Conservation (phyloP, 2,797 vertebrate species). For the Acipenser transmontanus region DNA sequence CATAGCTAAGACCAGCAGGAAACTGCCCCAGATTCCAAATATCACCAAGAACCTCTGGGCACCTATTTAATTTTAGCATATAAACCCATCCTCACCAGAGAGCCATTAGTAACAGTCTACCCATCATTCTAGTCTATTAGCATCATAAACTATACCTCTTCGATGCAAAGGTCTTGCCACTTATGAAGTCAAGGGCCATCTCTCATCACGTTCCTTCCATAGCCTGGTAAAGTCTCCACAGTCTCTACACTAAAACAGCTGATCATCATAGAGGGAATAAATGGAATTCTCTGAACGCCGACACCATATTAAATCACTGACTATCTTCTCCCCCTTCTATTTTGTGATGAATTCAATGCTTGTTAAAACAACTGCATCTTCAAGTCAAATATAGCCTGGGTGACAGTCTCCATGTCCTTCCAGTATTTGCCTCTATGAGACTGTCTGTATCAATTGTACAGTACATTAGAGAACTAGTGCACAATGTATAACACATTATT, state of each 20-base stretch:
- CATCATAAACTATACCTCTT: constrained; percentile 10
- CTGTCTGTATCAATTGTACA: no score
- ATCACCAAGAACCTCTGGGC: constrained; percentile 11
- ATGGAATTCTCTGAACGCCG: not conserved
- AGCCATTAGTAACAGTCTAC: constrained; percentile 6
- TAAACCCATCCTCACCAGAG: constrained; percentile 2
- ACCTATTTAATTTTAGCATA: constrained; percentile 14
- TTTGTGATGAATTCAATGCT: no score
- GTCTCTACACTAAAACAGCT: not conserved
- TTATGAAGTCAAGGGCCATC: constrained; percentile 10
- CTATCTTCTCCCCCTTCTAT: not conserved
- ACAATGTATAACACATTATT: no score
- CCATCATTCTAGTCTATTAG: constrained; percentile 14
- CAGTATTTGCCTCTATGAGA: no score
- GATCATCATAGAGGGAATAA: constrained; percentile 2
- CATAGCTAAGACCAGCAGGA: not conserved
- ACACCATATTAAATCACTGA: not conserved
- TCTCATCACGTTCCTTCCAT: not conserved
- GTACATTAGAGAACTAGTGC: no score
- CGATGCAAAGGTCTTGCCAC: constrained; percentile 10
- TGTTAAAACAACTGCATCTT: no score
- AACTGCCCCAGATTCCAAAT: constrained; percentile 8
- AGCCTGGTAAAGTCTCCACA: not conserved
- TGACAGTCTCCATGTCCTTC: no score
- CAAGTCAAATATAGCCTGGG: no score